Conservation (phyloP, 1,140 invertebrate genomes). For the Coenobita brevimanus region DNA sequence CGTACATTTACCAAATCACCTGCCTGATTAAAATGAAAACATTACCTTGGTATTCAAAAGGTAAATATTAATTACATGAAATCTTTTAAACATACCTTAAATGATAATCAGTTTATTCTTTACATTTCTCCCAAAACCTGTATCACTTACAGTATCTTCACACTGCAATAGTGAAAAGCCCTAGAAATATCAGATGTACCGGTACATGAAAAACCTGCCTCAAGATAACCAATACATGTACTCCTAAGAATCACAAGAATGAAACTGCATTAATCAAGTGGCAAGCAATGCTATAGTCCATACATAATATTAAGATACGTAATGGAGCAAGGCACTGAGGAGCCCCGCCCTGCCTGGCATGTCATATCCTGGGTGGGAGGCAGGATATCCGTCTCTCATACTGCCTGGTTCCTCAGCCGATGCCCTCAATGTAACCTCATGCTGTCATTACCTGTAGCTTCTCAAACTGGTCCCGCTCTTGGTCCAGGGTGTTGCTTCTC, state of each 20-base stretch:
- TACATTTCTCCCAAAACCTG: too few relatives aligned
- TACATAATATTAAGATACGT: background rate
- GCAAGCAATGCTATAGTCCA: background rate
- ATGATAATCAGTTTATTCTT: too few relatives aligned
- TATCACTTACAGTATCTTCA: too few relatives aligned
- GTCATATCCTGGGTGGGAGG: background rate
- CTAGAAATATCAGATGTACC: too few relatives aligned
- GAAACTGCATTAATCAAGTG: background rate
- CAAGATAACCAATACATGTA: too few relatives aligned
- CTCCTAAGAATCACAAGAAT: background rate
- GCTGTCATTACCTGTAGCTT: constrained; percentile 38
- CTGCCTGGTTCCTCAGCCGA: background rate
- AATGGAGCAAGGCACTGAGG: background rate
- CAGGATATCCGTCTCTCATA: constrained; percentile 23
- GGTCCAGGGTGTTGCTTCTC: constrained; percentile 41
- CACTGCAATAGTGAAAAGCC: too few relatives aligned
- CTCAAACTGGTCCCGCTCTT: constrained; percentile 51
- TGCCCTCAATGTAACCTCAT: background rate
- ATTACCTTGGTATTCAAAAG: too few relatives aligned
- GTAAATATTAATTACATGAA: too few relatives aligned
- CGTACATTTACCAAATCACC: too few relatives aligned
- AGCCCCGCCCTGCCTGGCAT: background rate
- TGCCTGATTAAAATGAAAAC: too few relatives aligned
- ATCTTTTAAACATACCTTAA: too few relatives aligned
- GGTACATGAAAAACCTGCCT: too few relatives aligned